A percentile compares a stretch with the other conserved stretches of the same genome.
Evolutionary conservation across 2,888 invertebrate genomes (phyloP).

Genomic region (Rhaphigaster nebulosa): DNA sequence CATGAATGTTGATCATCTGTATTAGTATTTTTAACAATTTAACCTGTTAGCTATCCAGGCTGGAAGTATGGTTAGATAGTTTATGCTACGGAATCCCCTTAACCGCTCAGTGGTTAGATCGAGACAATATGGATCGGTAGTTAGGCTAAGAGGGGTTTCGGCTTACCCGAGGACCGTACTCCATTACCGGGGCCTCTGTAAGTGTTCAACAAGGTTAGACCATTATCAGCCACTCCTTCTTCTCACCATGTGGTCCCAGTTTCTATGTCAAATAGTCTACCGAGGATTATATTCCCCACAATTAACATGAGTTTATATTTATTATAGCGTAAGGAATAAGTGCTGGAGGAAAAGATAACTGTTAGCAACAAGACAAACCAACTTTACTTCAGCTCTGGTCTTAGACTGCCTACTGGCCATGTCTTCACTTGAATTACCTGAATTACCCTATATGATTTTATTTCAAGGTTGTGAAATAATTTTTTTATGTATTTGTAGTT

Average conservation of each 20-base stretch:
- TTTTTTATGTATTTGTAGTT: too few relatives aligned
- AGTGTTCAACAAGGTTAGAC: conserved; percentile 46
- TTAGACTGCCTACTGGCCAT: neutral
- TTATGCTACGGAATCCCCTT: neutral
- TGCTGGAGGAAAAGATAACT: neutral
- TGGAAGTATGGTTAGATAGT: neutral
- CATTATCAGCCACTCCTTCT: conserved; percentile 44
- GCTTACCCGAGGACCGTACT: conserved; percentile 1
- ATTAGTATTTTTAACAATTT: too few relatives aligned
- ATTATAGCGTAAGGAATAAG: neutral
- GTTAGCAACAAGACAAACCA: neutral
- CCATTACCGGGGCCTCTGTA: neutral
- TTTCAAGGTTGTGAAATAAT: too few relatives aligned
- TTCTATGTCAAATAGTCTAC: neutral
- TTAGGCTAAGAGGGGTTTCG: conserved; percentile 49
- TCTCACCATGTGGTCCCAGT: neutral
- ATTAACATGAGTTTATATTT: conserved; percentile 9
- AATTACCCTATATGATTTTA: too few relatives aligned
- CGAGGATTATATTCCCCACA: neutral
- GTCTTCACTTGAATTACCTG: neutral
- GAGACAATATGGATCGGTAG: conserved; percentile 44
- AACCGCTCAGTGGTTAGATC: neutral
- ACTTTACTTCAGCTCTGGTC: neutral
- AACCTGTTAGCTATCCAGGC: neutral
- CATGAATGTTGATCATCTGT: too few relatives aligned